Evolutionary conservation across 2,113 vertebrate species (phyloP), one percentile per base, ranked within the genome.

Genomic region (Orientallactaga bullata): DNA sequence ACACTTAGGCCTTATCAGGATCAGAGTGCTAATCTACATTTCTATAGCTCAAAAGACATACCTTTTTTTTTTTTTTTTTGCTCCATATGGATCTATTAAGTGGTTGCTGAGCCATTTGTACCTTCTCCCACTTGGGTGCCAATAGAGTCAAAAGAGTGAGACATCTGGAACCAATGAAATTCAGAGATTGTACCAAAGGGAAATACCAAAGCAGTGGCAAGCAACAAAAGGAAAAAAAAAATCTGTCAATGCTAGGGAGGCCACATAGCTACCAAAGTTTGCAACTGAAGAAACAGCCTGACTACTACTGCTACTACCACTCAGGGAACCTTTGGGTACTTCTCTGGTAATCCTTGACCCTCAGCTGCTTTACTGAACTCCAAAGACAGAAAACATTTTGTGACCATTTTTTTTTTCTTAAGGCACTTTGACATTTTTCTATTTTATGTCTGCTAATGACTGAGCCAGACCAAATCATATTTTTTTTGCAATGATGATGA

Each of bases 131-230:
- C 89, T 95, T 92, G 89, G 91, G 96, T 95, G 95, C 93, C 95
- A 93, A 83, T 74, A 93, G 95, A 96, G 55, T 88, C 85, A 95
- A 96, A 95, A 93, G 85, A 88, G 69, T 88, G 81, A 94, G 71
- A 95, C 94, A 95, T 95, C 93, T 96, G 94, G 94, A 97, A 89
- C 82, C 91, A 96, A 88, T 95, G 93, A 96, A 94, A 72, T 85
- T 51, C 85, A 85, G 84, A 93, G 91, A 95, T 83, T 88, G 26
- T 76, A 96, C 95, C 95, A 92, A 95, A 88, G 94, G 90, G 94
- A 97, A 97, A 95, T 95, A 88, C 74, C 89, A 94, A 93, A 88
- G 91, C 69, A 91, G 88, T 93, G 94, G 93, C 89, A 94, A 96
- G 94, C 85, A 91, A 72, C 5, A n/a, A 91, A 88, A 93, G 72